These are phyloP conservation scores for Acrobasis suavella DNA, from an alignment of 2,888 invertebrate species.

Conservation along the genomic window DNA sequence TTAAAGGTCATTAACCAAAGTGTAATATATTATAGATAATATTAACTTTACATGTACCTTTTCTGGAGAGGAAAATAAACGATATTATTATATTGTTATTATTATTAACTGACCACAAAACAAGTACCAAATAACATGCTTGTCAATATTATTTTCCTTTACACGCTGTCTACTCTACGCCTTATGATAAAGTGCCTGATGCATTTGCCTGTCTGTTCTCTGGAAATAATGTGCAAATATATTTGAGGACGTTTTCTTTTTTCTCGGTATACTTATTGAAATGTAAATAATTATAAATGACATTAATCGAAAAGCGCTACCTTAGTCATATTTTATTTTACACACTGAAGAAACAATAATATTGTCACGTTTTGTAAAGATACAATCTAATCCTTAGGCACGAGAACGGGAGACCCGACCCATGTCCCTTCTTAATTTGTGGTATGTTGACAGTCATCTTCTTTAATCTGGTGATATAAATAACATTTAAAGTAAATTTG, in stretches of 20 bases:
- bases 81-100: too few relatives aligned
- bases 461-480: not conserved
- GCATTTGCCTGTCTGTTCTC: not conserved
- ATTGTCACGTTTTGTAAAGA: not conserved
- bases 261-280: not conserved
- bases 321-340: conserved; percentile 1
- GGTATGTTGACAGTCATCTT: conserved; percentile 16
- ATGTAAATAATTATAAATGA: conserved; percentile 7
- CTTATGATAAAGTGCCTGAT: too few relatives aligned
- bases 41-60: too few relatives aligned
- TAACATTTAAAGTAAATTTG: too few relatives aligned
- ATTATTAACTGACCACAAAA: too few relatives aligned
- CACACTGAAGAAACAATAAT: not conserved
- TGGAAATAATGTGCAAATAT: not conserved
- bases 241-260: not conserved
- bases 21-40: too few relatives aligned
- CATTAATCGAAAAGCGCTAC: conserved; percentile 14
- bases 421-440: not conserved
- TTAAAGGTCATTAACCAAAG: too few relatives aligned
- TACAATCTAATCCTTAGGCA: conserved; percentile 7
- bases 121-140: too few relatives aligned
- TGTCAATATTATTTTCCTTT: too few relatives aligned
- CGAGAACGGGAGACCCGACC: not conserved
- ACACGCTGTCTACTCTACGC: too few relatives aligned
- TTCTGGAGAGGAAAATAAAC: too few relatives aligned